Conservation (phyloP, 2,888 invertebrate species). For the Gasteruption jaculator region DNA sequence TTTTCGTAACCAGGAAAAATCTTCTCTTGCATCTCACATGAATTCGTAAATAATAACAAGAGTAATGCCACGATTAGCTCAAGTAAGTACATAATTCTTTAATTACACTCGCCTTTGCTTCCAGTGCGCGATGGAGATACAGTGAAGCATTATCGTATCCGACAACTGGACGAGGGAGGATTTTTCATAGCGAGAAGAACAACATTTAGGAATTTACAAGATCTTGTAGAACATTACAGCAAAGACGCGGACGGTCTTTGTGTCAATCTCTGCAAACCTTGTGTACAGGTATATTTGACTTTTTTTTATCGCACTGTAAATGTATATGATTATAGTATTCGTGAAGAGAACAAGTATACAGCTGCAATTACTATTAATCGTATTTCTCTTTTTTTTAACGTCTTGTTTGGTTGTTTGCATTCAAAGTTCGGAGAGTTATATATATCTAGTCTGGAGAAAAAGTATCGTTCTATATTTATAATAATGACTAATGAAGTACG, state of each 20-base stretch:
- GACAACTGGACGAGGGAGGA: slow-evolving; percentile 97
- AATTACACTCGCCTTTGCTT: too few relatives aligned
- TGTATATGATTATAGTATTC: too few relatives aligned
- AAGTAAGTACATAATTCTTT: too few relatives aligned
- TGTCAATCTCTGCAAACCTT: slow-evolving; percentile 92
- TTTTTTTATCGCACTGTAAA: too few relatives aligned
- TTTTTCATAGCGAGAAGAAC: slow-evolving; percentile 98
- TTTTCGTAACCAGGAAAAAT: too few relatives aligned
- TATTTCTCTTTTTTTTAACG: slow-evolving; percentile 10
- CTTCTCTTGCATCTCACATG: too few relatives aligned
- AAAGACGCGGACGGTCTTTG: slow-evolving; percentile 97
- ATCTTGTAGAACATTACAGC: slow-evolving; percentile 96
- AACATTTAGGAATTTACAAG: slow-evolving; percentile 94
- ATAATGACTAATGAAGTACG: slow-evolving; percentile 33
- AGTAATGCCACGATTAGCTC: too few relatives aligned
- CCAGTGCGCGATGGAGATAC: slow-evolving; percentile 97
- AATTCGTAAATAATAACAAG: too few relatives aligned
- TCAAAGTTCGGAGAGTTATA: not conserved
- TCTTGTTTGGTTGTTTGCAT: not conserved
- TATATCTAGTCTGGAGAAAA: too few relatives aligned
- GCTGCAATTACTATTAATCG: too few relatives aligned
- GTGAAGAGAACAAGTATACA: too few relatives aligned
- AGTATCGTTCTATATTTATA: too few relatives aligned
- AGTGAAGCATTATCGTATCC: slow-evolving; percentile 98
- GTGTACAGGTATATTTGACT: slow-evolving; percentile 93